Evolutionary conservation across 2,113 vertebrate species (phyloP).

Genomic region (Lophochroa leadbeateri): DNA sequence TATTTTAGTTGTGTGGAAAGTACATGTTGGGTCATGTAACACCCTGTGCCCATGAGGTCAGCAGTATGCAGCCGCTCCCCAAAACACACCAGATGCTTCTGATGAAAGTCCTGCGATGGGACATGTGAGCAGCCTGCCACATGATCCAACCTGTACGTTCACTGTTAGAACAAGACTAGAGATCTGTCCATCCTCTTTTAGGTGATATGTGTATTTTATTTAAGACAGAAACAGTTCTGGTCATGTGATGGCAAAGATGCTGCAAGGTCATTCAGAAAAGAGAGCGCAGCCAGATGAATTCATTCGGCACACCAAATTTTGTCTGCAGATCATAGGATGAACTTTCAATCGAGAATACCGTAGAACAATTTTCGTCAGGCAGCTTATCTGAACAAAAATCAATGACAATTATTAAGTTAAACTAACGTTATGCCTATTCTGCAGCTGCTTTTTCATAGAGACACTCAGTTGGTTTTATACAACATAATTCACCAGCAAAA

Average conservation of each 20-base stretch:
- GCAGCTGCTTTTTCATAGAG: neutral
- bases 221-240: neutral
- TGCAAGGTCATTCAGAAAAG: neutral
- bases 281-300: neutral
- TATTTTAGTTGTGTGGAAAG: neutral
- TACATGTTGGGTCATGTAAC: neutral
- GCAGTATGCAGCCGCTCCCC: neutral
- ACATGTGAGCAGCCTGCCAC: neutral
- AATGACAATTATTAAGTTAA: neutral
- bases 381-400: neutral
- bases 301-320: too few relatives aligned
- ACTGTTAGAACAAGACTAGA: neutral
- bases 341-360: neutral
- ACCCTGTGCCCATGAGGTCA: accelerated
- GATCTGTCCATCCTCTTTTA: neutral
- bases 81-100: neutral
- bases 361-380: neutral
- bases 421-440: neutral
- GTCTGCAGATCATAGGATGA: neutral
- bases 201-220: neutral
- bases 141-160: neutral
- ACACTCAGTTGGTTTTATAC: neutral
- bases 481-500: neutral
- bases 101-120: neutral
- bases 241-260: neutral